Base-by-base conservation (phyloP, 2,888 invertebrate species). In the Dolichopus griseipennis region DNA sequence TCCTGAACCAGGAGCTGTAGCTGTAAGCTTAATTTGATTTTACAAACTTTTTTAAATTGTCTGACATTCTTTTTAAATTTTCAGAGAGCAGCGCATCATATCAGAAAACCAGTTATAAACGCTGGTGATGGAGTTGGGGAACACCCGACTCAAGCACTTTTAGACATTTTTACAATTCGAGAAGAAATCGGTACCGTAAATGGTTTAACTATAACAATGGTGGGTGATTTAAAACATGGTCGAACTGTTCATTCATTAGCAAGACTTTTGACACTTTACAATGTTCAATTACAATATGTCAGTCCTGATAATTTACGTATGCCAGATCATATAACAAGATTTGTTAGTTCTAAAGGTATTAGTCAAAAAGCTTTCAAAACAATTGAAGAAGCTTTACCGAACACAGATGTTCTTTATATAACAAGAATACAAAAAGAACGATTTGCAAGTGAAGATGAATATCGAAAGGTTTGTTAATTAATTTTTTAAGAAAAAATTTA, bases 161-260 rank as follows among this genome's bases (percentile, higher is more conserved):
- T 99, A 12, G 99, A 99, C 78, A 89, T 98, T 5, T 99, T 97
- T 78, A 98, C 99, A 7, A 99, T 99, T 75, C 87, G 98, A 71
- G 97, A 99, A 83, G 98, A 99, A 84, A 95, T 99, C 71, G 98
- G 98, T 73, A 99, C 98, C 0, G 97, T 99, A 0, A 98, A 99
- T 78, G 95, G 95, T 0, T 84, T 99, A 12, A 97, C 94, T 0
- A 95, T 99, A 67, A 98, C 98, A 0, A 90, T 99, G 90, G 97
- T 98, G 22, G 99, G 99, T 7, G 99, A 99, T 81, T 84, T 99
- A 73, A 97, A 95, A 80, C 93, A 99, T 81, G 98, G 99, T 0
- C 87, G 99, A 61, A 99, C 99, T 2, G 99, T 99, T 0, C 99
- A 99, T 82, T 99, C 98, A 0, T 83, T 99, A 69, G 97, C 97